Percentiles rank a stretch among this genome's conserved stretches.
These are phyloP conservation scores for Mimas tiliae DNA, from an alignment of 2,888 invertebrate genomes.

Conservation along the genomic window DNA sequence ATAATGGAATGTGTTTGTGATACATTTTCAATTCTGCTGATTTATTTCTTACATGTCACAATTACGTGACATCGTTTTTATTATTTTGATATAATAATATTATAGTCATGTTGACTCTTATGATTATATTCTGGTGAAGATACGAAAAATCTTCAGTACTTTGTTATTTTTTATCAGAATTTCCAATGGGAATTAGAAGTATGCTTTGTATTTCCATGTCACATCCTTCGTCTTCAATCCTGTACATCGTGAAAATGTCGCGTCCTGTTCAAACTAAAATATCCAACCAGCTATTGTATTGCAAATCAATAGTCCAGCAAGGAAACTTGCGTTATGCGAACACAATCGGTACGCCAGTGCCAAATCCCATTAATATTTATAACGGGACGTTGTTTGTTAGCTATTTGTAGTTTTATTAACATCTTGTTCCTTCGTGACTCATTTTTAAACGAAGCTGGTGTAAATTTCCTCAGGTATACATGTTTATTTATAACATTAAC, in stretches of 20 bases:
- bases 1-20: not conserved
- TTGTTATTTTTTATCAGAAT: not conserved
- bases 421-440: conserved; percentile 23
- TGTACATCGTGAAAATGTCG: not conserved
- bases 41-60: not conserved
- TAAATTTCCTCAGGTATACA: conserved; percentile 14
- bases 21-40: not conserved
- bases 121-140: no score
- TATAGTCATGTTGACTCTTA: no score
- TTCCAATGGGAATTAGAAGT: no score
- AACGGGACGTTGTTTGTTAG: conserved; percentile 16
- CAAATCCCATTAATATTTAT: conserved; percentile 28
- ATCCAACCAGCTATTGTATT: conserved; percentile 22
- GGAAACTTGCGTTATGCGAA: conserved; percentile 23
- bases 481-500: not conserved
- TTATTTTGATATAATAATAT: no score
- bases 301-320: conserved; percentile 20
- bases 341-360: conserved; percentile 24
- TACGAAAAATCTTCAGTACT: not conserved
- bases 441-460: conserved; percentile 20
- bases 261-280: conserved; percentile 6
- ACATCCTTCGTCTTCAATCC: not conserved
- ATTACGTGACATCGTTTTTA: not conserved
- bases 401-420: conserved; percentile 20
- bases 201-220: no score